Evolutionary conservation across 2,797 vertebrate genomes (phyloP).

Genomic region (Typhlichthys eigenmanni): DNA sequence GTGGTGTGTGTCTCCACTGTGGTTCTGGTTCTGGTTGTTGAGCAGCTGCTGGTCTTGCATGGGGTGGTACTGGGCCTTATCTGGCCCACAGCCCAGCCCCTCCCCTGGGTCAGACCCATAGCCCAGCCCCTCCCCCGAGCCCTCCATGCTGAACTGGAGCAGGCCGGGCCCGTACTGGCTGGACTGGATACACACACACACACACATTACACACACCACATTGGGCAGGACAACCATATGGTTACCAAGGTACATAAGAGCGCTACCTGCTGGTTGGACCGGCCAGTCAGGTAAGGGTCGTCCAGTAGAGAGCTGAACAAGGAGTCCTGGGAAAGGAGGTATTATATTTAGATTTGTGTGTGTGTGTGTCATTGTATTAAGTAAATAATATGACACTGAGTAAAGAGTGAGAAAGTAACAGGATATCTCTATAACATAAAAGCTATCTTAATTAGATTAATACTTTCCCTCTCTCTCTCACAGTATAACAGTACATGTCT

Average conservation of each 20-base stretch:
- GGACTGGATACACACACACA: neutral
- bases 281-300: conserved; percentile 73
- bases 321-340: conserved; percentile 63
- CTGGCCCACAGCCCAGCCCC: conserved; percentile 22
- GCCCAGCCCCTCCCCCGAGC: conserved; percentile 44
- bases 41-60: conserved; percentile 61
- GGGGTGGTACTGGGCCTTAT: conserved; percentile 63
- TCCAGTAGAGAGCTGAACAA: conserved; percentile 79
- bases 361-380: too few relatives aligned
- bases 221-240: neutral
- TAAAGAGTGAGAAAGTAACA: neutral
- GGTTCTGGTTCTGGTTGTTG: conserved; percentile 80
- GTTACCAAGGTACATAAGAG: neutral
- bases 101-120: conserved; percentile 71
- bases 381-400: neutral
- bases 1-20: conserved; percentile 72
- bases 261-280: conserved; percentile 69
- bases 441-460: too few relatives aligned
- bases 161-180: neutral
- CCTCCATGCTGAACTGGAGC: conserved; percentile 78
- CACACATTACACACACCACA: neutral
- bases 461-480: too few relatives aligned
- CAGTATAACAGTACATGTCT: too few relatives aligned
- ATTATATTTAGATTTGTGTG: too few relatives aligned
- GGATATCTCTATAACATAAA: too few relatives aligned